Conservation (phyloP, 2,113 vertebrate species). For the Maccullochella peelii region DNA sequence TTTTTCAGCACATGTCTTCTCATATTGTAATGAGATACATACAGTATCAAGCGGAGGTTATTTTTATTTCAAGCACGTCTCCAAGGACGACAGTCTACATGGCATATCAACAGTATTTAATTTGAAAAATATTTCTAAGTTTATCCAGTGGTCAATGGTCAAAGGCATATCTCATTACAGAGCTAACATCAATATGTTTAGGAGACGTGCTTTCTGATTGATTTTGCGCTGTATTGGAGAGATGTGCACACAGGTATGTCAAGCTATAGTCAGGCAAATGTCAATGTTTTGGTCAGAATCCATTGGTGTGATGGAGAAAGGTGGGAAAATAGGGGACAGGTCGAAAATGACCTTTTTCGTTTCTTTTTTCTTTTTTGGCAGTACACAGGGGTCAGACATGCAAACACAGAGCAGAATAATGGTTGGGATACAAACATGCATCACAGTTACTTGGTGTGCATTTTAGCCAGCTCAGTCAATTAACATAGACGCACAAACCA, state of each 20-base stretch:
- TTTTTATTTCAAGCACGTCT: slow-evolving; percentile 33
- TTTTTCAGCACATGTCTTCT: slow-evolving; percentile 48
- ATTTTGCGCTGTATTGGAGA: slow-evolving; percentile 28
- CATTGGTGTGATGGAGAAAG: slow-evolving; percentile 13
- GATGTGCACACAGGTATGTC: neutral
- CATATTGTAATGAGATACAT: slow-evolving; percentile 31
- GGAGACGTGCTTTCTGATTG: slow-evolving; percentile 36
- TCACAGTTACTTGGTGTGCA: neutral
- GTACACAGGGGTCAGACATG: neutral
- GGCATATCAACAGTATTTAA: slow-evolving; percentile 22
- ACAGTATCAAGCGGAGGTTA: neutral
- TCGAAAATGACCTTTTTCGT: neutral
- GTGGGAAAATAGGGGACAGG: slow-evolving; percentile 12
- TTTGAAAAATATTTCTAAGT: slow-evolving; percentile 25
- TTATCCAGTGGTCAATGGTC: slow-evolving; percentile 10
- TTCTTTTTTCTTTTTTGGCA: neutral
- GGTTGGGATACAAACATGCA: neutral
- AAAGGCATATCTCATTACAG: slow-evolving; percentile 40
- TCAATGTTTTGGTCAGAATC: slow-evolving; percentile 31
- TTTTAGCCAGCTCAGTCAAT: neutral
- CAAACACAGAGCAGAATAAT: neutral
- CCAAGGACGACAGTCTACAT: slow-evolving; percentile 6
- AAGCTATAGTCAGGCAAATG: slow-evolving; percentile 4
- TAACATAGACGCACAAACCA: neutral
- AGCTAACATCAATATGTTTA: slow-evolving; percentile 36